Evolutionary conservation across 2,797 vertebrate species (phyloP), one percentile per base, ranked within the genome.

Genomic region (Nothura maculosa): DNA sequence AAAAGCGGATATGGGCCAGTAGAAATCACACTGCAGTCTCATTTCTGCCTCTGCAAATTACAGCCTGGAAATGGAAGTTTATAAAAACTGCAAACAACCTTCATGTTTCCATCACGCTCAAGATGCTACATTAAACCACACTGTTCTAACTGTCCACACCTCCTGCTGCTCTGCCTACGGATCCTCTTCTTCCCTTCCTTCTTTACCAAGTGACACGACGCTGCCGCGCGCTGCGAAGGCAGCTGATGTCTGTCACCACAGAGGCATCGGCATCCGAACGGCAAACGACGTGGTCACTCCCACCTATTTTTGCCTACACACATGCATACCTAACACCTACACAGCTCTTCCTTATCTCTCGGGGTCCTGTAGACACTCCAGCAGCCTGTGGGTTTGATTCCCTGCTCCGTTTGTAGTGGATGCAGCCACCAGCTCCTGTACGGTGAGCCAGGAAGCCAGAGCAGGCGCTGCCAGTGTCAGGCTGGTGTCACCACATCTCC

Each of bases 41-140:
- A 21, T 6, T 40, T 12, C 17, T 68, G 75, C 32, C 69, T 61
- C 42, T 72, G 66, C 58, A 95, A 90, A 86, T 38, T 38, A 62
- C 4, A 83, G 40, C 36, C 52, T 48, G 24, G 42, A 14, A 87
- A 87, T 0, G n/a, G 24, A 57, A 36, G 55, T 50, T 80, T 57
- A n/a, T 27, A 75, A 80, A 87, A 85, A 58, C 12, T 58, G 20
- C 43, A 80, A 22, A 25, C 38, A 57, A 55, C 21, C 34, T 55
- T 58, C 55, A 32, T 9, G 30, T 57, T 81, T 74, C 64, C 28
- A 67, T 32, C 25, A 48, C 0, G 1, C 34, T 70, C 60, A 68
- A 63, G 47, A 57, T 45, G 52, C 42, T 73, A 48, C 18, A 16
- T 42, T 61, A 78, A 79, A 45, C 25, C 58, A 50, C 11, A 45